phyloP scores from a whole-genome alignment of 2,113 vertebrate genomes.

The Hippocampus barbouri region DNA sequence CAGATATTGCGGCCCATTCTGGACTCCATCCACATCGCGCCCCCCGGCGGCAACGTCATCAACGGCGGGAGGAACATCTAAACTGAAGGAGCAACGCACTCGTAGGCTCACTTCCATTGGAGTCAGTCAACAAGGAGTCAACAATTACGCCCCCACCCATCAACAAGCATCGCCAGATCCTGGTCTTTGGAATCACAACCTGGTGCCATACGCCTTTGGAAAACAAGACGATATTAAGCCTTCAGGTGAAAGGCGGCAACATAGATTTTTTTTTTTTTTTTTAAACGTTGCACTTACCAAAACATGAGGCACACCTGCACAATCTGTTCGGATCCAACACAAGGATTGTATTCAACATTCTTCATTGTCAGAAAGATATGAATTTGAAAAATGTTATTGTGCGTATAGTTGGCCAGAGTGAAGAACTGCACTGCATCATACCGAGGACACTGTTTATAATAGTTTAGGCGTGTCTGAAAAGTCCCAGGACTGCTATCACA shows the following conservation, averaged over 20 bases:
- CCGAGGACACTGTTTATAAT: too few species aligned
- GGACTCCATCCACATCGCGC: constrained; percentile 91
- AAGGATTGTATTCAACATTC: too few species aligned
- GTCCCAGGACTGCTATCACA: too few species aligned
- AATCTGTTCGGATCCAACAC: too few species aligned
- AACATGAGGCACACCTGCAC: too few species aligned
- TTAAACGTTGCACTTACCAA: too few species aligned
- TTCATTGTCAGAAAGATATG: too few species aligned
- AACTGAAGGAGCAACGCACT: constrained; percentile 32
- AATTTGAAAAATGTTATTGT: too few species aligned
- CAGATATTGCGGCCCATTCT: constrained; percentile 90
- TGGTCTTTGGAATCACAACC: not conserved
- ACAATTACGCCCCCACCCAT: not conserved
- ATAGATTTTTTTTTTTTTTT: too few species aligned
- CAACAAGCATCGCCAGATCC: not conserved
- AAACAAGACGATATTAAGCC: not conserved
- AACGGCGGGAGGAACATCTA: constrained; percentile 89
- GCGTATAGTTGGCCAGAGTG: too few species aligned
- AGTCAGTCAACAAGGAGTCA: constrained; percentile 33
- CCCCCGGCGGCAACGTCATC: constrained; percentile 85
- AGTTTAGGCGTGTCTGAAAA: too few species aligned
- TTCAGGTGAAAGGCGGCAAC: not conserved
- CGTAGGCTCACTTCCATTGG: constrained; percentile 42
- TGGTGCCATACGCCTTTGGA: not conserved
- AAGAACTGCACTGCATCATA: too few species aligned